Base-by-base conservation (phyloP, 2,797 vertebrate species). In the Arremon brunneinucha region DNA sequence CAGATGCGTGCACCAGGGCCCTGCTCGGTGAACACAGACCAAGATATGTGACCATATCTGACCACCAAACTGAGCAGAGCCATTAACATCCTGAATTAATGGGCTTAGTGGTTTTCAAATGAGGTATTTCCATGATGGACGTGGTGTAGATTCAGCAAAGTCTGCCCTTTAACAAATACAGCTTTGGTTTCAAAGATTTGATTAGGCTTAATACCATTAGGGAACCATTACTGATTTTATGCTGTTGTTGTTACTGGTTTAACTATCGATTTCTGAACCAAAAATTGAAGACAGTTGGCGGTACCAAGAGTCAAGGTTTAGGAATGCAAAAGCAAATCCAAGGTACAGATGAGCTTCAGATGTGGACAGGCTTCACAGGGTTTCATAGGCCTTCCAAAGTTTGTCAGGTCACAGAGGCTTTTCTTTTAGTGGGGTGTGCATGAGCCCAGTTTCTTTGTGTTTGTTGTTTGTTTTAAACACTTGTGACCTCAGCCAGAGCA, bases 271-370 rank as follows among this genome's bases (percentile, higher is more conserved):
- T 97, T 95, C 95, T 96, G 93, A 97, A 97, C 92, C 93, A 96
- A 95, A 96, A 98, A 94, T 76, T 95, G 88, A 89, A 96, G 96
- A 95, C 91, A 95, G 95, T 97, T 97, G 95, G 96, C 94, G 96
- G 97, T 92, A 97, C 94, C 84, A 53, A 96, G 72, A 96, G 94
- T 97, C 87, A 96, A 97, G 93, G 87, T 96, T 97, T 95, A 97
- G 97, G 97, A 98, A 97, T 97, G 95, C 89, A 83, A 95, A 90
- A 97, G 86, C 92, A 92, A 97, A 97, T 96, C 95, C 96, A 97
- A 97, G 89, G 96, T 96, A 96, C 94, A 97, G 97, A 96, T 83
- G 59, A 97, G 89, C 96, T 97, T 97, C 96, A 96, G 95, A 97
- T 95, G 93, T 89, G 86, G 93, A 94, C 85, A 93, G 85, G 86